Base-by-base conservation (phyloP, 2,888 invertebrate species). In the Spisula solida region DNA sequence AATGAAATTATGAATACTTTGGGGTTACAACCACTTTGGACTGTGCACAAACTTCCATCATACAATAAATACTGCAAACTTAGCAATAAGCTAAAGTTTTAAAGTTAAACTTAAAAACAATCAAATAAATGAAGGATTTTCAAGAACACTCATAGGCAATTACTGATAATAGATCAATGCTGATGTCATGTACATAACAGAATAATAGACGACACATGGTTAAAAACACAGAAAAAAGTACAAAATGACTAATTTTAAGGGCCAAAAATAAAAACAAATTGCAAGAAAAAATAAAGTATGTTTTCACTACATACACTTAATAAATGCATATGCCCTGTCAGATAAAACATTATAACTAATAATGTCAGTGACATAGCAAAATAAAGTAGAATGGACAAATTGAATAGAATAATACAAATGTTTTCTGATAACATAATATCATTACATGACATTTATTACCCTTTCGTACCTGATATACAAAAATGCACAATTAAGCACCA, bases 401-500 rank as follows among this genome's bases (percentile, higher is more conserved):
- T 66, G 60, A 10, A 66, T 66, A 66, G 8, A 66, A 66, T 66
- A 66, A 66, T 25, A 8, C 60, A 12, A 25, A 66, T 10, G 25
- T 25, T 66, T 41, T 66, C n/a, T 25, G 25, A 25, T 66, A 66
- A 66, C 10, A 25, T 66, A n/a, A n/a, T n/a, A n/a, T n/a, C n/a
- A 66, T 10, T 10, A 66, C 25, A 66, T 25, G 51, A 16, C 16
- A 51, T 51, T 51, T 5, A 66, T 66, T 6, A 20, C 0, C 10
- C n/a, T 66, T 66, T 10, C n/a, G 25, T n/a, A 66, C 25, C 25
- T 66, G n/a, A 66, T 66, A 25, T 8, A 25, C 25, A n/a, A 20
- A 66, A 25, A 25, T 66, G 60, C 25, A 66, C 60, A 66, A 66
- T 25, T n/a, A 66, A 66, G 60, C 60, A 66, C 60, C 60, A 66